These are phyloP conservation scores for Himalopsyche japonica DNA, from an alignment of 2,888 invertebrate genomes.

Conservation along the genomic window DNA sequence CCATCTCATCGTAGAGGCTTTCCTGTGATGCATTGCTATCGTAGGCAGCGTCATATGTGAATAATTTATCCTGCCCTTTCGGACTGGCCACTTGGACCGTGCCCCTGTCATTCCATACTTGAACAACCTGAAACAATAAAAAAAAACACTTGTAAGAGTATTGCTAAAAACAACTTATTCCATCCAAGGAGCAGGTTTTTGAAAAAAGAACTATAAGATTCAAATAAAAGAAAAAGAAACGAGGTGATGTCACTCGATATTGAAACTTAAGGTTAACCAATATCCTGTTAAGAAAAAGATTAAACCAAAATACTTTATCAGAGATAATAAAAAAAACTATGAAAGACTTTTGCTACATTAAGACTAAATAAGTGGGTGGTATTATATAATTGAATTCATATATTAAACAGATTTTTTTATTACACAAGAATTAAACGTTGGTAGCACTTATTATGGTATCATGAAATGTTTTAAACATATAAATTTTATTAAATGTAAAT, in stretches of 20 bases:
- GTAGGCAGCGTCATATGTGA: constrained; percentile 98
- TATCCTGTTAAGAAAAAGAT: neutral
- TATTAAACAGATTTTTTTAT: neutral
- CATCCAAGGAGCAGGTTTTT: neutral
- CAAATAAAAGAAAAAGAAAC: neutral
- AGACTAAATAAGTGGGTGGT: neutral
- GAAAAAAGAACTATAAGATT: neutral
- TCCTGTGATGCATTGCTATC: constrained; percentile 88
- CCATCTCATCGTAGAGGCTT: constrained; percentile 94
- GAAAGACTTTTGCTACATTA: neutral
- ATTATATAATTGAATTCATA: neutral
- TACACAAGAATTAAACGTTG: neutral
- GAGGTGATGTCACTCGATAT: neutral
- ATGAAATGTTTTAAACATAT: neutral
- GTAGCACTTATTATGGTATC: neutral
- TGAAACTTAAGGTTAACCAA: neutral
- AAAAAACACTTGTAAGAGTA: neutral
- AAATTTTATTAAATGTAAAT: neutral
- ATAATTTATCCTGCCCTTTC: constrained; percentile 85
- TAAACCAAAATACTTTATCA: neutral
- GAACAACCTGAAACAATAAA: constrained; percentile 65
- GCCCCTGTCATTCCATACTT: constrained; percentile 83
- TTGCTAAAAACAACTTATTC: neutral
- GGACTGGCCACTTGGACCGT: constrained; percentile 90
- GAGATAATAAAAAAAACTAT: neutral